Evolutionary conservation across 2,888 invertebrate species (phyloP), one percentile per base, ranked within the genome.

Genomic region (Agrotis clavis): DNA sequence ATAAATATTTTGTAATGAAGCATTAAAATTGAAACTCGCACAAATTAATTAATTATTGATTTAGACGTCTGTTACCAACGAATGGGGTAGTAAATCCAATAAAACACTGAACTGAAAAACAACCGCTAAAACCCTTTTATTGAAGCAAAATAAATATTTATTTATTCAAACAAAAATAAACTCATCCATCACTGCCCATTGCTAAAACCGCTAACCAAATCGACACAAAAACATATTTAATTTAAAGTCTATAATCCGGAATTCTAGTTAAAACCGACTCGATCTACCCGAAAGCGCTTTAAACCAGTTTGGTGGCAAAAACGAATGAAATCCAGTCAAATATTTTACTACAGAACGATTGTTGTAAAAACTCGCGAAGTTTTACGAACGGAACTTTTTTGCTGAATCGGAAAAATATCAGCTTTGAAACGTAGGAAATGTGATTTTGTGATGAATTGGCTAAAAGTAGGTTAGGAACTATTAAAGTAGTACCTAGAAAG

Each of bases 371-470:
- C 41, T 81, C 53, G 48, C 47, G 21, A 79, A 81, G 72, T 72
- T 81, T 61, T 6, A 6, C 53, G 50, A 51, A 50, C 19, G 4
- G 35, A 84, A 82, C 67, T 83, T 83, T n/a, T 74, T 77, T 69
- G 56, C 50, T 7, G 47, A 67, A 59, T 57, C 56, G 53, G 68
- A 57, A 74, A 82, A 77, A 85, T 74, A 69, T 77, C 74, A 54
- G 21, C 54, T 69, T 80, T 67, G 56, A 48, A 14, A 61, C 50
- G 70, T 60, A 62, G 74, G 56, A 67, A 82, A 85, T 85, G 77
- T 83, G 80, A 83, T 85, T 77, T 74, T 59, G 65, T 62, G 69
- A 74, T 79, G 83, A 76, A 85, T 82, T 77, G 53, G n/a, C 61
- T 50, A n/a, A 56, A 73, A 83, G 69, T 79, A 67, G 69, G 71